phyloP scores from a whole-genome alignment of 2,888 invertebrate species.

The Machimus rusticus region DNA sequence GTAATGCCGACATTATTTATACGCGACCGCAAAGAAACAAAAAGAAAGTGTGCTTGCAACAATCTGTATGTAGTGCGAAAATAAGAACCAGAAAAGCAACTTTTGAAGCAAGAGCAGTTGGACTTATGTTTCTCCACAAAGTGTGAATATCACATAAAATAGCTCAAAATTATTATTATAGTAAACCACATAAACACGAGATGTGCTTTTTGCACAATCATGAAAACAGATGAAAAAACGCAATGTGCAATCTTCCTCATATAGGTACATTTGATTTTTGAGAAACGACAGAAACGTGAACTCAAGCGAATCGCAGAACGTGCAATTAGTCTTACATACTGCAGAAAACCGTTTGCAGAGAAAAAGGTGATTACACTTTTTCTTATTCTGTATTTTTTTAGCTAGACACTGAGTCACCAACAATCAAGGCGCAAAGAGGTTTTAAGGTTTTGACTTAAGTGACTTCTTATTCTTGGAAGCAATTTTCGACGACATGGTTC shows the following conservation, averaged over 20 bases:
- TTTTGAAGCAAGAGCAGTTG: background rate
- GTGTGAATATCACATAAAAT: background rate
- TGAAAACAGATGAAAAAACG: background rate
- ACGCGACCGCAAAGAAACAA: background rate
- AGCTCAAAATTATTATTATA: background rate
- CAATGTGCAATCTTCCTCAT: background rate
- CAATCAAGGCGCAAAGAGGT: background rate
- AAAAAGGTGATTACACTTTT: background rate
- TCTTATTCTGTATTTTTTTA: background rate
- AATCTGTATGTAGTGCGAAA: background rate
- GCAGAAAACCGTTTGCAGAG: background rate
- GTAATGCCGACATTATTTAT: background rate
- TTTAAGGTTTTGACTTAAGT: background rate
- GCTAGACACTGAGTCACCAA: background rate
- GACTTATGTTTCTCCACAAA: background rate
- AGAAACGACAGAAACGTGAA: background rate
- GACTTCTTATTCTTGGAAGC: background rate
- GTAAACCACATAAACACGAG: background rate
- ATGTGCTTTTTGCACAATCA: background rate
- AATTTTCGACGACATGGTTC: background rate
- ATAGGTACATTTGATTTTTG: background rate
- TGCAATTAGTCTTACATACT: background rate
- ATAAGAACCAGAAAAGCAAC: background rate
- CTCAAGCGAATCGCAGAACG: background rate
- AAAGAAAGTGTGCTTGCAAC: background rate